Conservation (phyloP, 2,888 invertebrate species). For the Tetheella fluctuosa region DNA sequence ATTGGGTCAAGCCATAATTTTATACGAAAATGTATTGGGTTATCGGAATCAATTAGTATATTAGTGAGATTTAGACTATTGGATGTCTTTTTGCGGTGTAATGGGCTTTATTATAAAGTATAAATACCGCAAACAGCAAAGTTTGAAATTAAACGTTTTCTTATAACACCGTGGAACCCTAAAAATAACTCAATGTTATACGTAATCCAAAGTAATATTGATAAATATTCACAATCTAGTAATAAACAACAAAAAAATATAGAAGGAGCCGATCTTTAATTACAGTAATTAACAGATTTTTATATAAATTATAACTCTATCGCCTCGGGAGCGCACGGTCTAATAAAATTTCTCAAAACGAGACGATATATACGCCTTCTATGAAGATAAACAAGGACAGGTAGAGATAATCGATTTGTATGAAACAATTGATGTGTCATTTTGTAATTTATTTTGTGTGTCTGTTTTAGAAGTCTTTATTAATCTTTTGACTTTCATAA, state of each 20-base stretch:
- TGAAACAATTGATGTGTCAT: constrained; percentile 68
- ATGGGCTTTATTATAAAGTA: no score
- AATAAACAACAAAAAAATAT: constrained; percentile 63
- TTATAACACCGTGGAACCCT: constrained; percentile 35
- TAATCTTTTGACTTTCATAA: neutral
- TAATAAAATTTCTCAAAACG: constrained; percentile 56
- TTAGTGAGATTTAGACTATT: no score
- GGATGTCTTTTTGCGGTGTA: no score
- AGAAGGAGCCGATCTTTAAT: constrained; percentile 68
- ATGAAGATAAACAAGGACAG: constrained; percentile 38
- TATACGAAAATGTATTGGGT: no score
- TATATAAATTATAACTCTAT: constrained; percentile 75
- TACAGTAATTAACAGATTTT: constrained; percentile 76
- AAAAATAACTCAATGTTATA: constrained; percentile 39
- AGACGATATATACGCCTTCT: constrained; percentile 33
- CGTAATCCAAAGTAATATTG: constrained; percentile 54
- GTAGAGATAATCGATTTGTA: constrained; percentile 64
- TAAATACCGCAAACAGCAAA: no score
- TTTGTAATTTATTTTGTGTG: constrained; percentile 54
- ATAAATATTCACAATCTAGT: constrained; percentile 68
- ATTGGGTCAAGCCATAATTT: no score
- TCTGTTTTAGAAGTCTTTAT: constrained; percentile 5
- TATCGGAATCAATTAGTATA: no score
- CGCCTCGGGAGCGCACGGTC: constrained; percentile 63
- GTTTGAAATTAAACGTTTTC: neutral